A percentile compares a stretch with the other conserved stretches of the same genome.
These are phyloP conservation scores for Ptilodon capucinus DNA, from an alignment of 2,888 invertebrate species.

Conservation along the genomic window DNA sequence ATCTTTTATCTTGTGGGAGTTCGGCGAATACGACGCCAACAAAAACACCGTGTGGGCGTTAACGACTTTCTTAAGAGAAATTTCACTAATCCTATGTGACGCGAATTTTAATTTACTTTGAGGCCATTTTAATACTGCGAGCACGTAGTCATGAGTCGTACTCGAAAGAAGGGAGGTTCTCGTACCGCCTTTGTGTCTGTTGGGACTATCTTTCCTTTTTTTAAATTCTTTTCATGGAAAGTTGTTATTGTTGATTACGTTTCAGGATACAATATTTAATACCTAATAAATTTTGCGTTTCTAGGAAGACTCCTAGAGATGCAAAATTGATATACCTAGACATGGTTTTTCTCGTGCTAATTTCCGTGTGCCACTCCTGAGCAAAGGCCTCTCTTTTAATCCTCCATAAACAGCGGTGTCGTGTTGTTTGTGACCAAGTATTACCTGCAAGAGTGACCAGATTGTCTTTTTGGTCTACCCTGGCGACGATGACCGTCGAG, in stretches of 20 bases:
- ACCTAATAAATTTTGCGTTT: background rate
- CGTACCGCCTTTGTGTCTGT: background rate
- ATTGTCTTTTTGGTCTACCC: too few species aligned
- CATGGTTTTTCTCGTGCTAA: too few species aligned
- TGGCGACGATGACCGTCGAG: too few species aligned
- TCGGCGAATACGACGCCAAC: slow-evolving; percentile 23
- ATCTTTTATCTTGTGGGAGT: slow-evolving; percentile 48
- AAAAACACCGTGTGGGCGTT: slow-evolving; percentile 45
- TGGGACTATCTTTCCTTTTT: slow-evolving; percentile 3
- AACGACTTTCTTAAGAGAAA: slow-evolving; percentile 43
- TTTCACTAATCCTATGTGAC: slow-evolving; percentile 36
- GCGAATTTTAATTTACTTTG: slow-evolving; percentile 33
- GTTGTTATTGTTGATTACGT: slow-evolving; percentile 9
- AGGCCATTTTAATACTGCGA: slow-evolving; percentile 12
- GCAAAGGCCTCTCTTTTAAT: too few species aligned
- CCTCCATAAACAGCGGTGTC: too few species aligned
- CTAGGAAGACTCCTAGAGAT: too few species aligned
- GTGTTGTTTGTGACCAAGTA: too few species aligned
- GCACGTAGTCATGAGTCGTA: slow-evolving; percentile 4
- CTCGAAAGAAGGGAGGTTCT: background rate
- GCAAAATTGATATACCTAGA: too few species aligned
- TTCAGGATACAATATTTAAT: slow-evolving; percentile 1
- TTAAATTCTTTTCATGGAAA: slow-evolving; percentile 5
- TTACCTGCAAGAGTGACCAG: too few species aligned
- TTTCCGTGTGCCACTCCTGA: too few species aligned